Conservation (phyloP, 1,140 invertebrate genomes). For the Thereuonema tuberculata region DNA sequence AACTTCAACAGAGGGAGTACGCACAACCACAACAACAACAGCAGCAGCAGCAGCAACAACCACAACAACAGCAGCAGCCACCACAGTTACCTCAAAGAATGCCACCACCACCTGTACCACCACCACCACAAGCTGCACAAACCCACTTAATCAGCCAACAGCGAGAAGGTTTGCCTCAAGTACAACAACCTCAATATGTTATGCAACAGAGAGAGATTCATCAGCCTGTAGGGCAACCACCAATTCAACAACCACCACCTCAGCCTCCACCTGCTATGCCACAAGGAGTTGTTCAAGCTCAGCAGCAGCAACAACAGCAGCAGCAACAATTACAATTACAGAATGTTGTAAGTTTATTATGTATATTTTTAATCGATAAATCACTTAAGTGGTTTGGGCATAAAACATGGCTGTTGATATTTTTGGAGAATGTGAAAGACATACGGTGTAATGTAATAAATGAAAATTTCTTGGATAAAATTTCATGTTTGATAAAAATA, state of each 20-base stretch:
- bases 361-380: too few species aligned
- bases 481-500: too few species aligned
- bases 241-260: neutral
- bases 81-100: slow-evolving; percentile 12
- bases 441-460: too few species aligned
- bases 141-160: neutral
- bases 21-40: slow-evolving; percentile 18
- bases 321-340: slow-evolving; percentile 4
- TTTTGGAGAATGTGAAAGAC: too few species aligned
- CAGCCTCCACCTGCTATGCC: slow-evolving; percentile 5
- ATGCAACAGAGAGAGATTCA: slow-evolving; percentile 9
- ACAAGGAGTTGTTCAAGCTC: slow-evolving; percentile 11
- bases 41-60: slow-evolving; percentile 22
- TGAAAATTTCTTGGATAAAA: too few species aligned
- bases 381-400: too few species aligned
- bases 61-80: slow-evolving; percentile 16
- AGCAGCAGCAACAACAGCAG: slow-evolving; percentile 16
- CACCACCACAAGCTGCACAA: slow-evolving; percentile 9
- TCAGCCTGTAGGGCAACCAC: too few species aligned
- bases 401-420: too few species aligned
- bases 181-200: neutral
- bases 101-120: neutral
- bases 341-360: too few species aligned
- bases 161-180: slow-evolving; percentile 3
- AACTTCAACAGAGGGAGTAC: slow-evolving; percentile 17